These are phyloP conservation scores for Deroplatys truncata DNA, from an alignment of 2,888 invertebrate species.

Conservation along the genomic window DNA sequence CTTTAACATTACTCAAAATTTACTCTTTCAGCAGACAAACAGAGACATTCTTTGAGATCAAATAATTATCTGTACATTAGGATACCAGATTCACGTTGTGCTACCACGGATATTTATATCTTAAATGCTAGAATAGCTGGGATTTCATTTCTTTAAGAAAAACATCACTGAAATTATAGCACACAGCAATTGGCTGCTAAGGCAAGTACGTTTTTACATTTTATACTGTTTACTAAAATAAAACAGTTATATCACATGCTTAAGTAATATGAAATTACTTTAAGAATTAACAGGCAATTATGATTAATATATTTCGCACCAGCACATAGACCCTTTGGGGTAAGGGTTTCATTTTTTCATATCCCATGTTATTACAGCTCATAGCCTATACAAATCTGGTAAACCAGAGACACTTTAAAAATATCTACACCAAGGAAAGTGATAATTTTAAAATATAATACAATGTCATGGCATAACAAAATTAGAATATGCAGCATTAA, in stretches of 20 bases:
- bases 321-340: neutral
- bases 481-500: neutral
- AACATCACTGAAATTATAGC: neutral
- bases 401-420: neutral
- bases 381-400: neutral
- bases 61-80: no score
- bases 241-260: neutral
- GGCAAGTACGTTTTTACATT: neutral
- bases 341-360: neutral
- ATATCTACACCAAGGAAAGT: neutral
- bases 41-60: no score
- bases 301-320: neutral
- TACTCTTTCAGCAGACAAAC: neutral
- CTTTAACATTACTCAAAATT: neutral
- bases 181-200: neutral
- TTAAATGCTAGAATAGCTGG: neutral
- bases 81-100: no score
- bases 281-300: neutral
- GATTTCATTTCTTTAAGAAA: neutral
- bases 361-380: neutral
- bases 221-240: neutral
- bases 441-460: neutral
- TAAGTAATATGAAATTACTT: neutral
- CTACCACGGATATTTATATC: neutral
- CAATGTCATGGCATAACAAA: neutral